phyloP scores from a whole-genome alignment of 1,140 invertebrate genomes.

The Maniola jurtina region DNA sequence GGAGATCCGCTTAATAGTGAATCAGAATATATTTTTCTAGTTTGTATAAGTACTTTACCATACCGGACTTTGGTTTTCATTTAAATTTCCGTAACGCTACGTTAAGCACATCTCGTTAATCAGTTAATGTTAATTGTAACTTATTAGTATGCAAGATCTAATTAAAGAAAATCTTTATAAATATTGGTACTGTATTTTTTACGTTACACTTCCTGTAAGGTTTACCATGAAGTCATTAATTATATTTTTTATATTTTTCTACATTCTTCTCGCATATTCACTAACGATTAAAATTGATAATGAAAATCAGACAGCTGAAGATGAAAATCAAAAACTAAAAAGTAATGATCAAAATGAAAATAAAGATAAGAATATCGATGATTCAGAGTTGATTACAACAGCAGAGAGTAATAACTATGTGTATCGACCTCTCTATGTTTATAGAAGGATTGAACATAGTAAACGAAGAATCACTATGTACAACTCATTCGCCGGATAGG shows the following conservation, averaged over 20 bases:
- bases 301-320: neutral
- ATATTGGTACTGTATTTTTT: neutral
- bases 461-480: conserved; percentile 65
- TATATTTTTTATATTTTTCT: conserved; percentile 9
- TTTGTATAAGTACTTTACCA: too few species aligned
- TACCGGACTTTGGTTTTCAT: too few species aligned
- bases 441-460: conserved; percentile 60
- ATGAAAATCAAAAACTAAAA: neutral
- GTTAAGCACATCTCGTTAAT: neutral
- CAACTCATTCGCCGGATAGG: conserved; percentile 65
- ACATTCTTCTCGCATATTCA: neutral
- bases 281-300: conserved; percentile 3
- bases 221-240: conserved; percentile 27
- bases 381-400: conserved; percentile 35
- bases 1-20: too few species aligned
- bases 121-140: conserved; percentile 5
- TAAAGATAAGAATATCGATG: conserved; percentile 14
- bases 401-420: conserved; percentile 52
- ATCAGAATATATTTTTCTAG: too few species aligned
- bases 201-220: conserved; percentile 8
- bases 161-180: conserved; percentile 20
- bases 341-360: neutral
- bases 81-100: too few species aligned
- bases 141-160: conserved; percentile 15
- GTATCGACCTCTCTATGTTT: conserved; percentile 58